Evolutionary conservation across 1,140 invertebrate genomes (phyloP).

Genomic region (Tetragonula clypearis): DNA sequence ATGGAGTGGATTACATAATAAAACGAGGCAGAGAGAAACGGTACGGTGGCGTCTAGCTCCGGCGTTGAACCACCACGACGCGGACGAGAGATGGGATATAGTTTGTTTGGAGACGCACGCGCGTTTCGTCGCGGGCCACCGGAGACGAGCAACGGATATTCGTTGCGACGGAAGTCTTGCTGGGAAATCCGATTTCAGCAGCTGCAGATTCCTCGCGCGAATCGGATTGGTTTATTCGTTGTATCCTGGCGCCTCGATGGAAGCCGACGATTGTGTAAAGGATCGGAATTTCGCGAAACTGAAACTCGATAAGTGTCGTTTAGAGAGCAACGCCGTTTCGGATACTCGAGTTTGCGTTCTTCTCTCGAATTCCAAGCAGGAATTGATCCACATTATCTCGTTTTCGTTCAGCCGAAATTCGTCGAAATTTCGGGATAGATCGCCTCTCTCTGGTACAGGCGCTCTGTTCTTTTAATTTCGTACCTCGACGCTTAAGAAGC

Average conservation of each 20-base stretch:
- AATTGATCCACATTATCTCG: neutral
- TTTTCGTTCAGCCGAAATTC: too few species aligned
- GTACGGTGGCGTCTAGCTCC: neutral
- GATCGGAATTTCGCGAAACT: neutral
- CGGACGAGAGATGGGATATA: too few species aligned
- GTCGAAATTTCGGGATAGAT: neutral
- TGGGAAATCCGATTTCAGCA: constrained; percentile 33
- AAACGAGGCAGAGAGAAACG: constrained; percentile 23
- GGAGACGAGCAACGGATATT: constrained; percentile 26
- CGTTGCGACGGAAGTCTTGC: constrained; percentile 35
- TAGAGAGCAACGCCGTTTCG: neutral
- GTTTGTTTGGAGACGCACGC: constrained; percentile 7
- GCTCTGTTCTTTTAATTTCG: too few species aligned
- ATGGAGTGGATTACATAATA: constrained; percentile 44
- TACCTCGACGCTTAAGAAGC: neutral
- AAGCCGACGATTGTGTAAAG: neutral
- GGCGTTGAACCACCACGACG: neutral
- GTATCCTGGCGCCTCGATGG: constrained; percentile 4
- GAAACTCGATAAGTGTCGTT: neutral
- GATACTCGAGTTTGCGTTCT: too few species aligned
- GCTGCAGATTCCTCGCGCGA: constrained; percentile 4
- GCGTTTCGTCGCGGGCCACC: neutral
- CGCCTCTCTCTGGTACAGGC: too few species aligned
- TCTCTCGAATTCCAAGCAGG: neutral
- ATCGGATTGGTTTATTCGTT: constrained; percentile 32